These are phyloP conservation scores for Schrankia costaestrigalis DNA, from an alignment of 2,888 invertebrate genomes.

Conservation along the genomic window DNA sequence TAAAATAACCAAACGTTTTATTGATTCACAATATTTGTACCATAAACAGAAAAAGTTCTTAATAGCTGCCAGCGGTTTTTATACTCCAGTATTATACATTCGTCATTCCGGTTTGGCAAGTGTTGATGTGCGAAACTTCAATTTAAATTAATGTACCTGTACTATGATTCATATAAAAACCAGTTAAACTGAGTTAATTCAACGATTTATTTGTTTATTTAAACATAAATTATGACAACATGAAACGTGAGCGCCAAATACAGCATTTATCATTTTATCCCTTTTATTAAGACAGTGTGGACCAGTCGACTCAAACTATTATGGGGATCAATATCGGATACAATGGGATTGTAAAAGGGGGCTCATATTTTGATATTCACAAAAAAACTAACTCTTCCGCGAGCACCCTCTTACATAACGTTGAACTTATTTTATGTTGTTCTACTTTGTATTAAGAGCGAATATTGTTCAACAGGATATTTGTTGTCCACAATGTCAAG, in stretches of 20 bases:
- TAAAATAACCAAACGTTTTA: too few species aligned
- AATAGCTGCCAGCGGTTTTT: too few species aligned
- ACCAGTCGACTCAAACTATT: conserved; percentile 75
- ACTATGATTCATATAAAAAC: conserved; percentile 25
- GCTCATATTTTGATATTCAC: conserved; percentile 80
- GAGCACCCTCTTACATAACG: conserved; percentile 45
- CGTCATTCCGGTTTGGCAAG: conserved; percentile 32
- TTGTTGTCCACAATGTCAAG: conserved; percentile 64
- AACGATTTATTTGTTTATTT: conserved; percentile 27
- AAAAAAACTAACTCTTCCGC: conserved; percentile 76
- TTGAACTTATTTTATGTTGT: conserved; percentile 40
- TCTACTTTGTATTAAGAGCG: conserved; percentile 48
- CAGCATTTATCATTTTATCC: conserved; percentile 60
- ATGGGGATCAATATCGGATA: conserved; percentile 77
- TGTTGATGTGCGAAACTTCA: conserved; percentile 29
- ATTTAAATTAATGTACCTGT: conserved; percentile 27
- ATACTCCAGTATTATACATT: conserved; percentile 13
- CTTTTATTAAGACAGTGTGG: conserved; percentile 69
- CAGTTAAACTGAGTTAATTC: conserved; percentile 18
- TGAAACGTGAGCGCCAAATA: conserved; percentile 36
- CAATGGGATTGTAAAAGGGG: conserved; percentile 79
- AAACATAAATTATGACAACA: conserved; percentile 22
- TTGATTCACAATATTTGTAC: too few species aligned
- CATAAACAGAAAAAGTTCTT: too few species aligned
- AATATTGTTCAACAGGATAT: conserved; percentile 54